Base-by-base conservation (phyloP, 2,113 vertebrate species). In the Strix aluco region DNA sequence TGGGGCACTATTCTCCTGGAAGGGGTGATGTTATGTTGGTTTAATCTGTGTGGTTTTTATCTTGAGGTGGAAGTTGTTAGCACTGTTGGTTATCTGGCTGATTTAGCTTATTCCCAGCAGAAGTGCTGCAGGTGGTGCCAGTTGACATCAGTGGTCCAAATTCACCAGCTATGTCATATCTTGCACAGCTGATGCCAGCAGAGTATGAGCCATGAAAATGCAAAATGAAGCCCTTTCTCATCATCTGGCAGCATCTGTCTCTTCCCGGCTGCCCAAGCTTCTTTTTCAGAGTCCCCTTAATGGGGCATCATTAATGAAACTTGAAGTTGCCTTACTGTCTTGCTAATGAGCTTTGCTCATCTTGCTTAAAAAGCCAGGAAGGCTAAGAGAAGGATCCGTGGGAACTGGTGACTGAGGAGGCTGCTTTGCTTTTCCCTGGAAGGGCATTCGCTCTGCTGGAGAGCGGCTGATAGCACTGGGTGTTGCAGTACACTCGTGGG, bases 331-430 rank as follows among this genome's bases (percentile, higher is more conserved):
- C 52, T 86, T 72, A 3, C 44, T 79, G 58, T 73, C 81, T 92
- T 47, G 58, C 88, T 96, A 87, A 94, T 79, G 78, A 96, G 94
- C 74, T 92, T 94, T 65, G 57, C 86, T 92, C 55, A 38, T 91
- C 59, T 81, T 14, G 1, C 3, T 90, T 58, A 9, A 40, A 49
- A 40, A 93, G 32, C 55, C 84, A 65, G 54, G 62, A 70, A 52
- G 67, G 73, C 61, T 92, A 77, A 81, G 92, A 73, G 70, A 59
- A 55, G 72, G 65, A 47, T 85, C 59, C 0, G 2, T 81, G 54
- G 59, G 57, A 79, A 4, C 63, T 83, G 0, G 0, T 54, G 75
- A 36, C 30, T 38, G 57, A 29, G 13, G 78, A 69, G 54, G 25
- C 32, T 17, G 70, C 12, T 77, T 65, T 79, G 54, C 13, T 70